Evolutionary conservation across 37 sponge, comb jelly and placozoan species (phyloP).

Genomic region (Geodia barretti): DNA sequence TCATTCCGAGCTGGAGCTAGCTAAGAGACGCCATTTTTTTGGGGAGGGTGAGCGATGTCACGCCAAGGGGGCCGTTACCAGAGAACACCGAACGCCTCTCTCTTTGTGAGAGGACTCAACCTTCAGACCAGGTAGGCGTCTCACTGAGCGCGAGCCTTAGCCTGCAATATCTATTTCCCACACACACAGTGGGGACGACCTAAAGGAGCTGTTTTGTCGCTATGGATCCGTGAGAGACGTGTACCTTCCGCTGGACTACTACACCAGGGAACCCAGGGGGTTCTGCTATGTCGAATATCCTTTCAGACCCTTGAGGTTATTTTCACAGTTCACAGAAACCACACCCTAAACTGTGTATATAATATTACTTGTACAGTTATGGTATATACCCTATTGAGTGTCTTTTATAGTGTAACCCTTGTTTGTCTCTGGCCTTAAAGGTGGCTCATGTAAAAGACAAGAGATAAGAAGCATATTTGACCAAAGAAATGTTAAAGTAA

Average conservation of each 20-base stretch:
- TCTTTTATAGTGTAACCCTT: background rate
- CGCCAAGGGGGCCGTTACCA: conserved; percentile 47
- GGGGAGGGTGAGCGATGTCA: background rate
- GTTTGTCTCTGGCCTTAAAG: background rate
- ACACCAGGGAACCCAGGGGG: conserved; percentile 94
- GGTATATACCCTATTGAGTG: too few species aligned
- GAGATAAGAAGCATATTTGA: background rate
- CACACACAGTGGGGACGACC: conserved; percentile 74
- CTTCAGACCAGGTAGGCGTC: conserved; percentile 70
- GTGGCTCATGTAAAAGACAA: background rate
- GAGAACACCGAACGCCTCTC: conserved; percentile 80
- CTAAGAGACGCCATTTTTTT: background rate
- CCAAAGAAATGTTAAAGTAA: background rate
- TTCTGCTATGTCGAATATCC: conserved; percentile 99
- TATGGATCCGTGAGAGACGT: conserved; percentile 95
- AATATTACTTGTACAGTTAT: too few species aligned
- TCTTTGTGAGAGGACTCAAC: conserved; percentile 82
- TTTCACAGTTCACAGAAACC: too few species aligned
- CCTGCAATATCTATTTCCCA: background rate
- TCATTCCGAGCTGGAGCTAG: background rate
- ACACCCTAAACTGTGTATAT: too few species aligned
- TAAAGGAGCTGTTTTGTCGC: conserved; percentile 83
- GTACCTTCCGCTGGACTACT: conserved; percentile 97
- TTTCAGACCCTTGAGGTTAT: conserved; percentile 23
- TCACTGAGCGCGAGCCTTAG: background rate